phyloP scores from a whole-genome alignment of 37 sponge, comb jelly and placozoan species.

The Sycon ciliatum region DNA sequence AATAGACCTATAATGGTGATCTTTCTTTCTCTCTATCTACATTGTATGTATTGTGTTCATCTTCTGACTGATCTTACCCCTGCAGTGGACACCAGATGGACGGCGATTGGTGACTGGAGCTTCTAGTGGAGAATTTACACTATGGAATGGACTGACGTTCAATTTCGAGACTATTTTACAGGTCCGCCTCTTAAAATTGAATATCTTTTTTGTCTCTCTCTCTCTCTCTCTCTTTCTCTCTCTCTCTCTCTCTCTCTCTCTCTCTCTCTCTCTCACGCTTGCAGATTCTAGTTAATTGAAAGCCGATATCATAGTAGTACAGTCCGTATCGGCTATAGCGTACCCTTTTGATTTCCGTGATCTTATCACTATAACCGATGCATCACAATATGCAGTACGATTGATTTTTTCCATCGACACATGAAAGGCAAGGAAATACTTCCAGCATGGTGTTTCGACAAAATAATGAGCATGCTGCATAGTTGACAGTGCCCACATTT shows the following conservation, averaged over 20 bases:
- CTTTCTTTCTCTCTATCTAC: neutral
- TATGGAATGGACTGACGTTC: constrained; percentile 94
- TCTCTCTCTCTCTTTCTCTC: neutral
- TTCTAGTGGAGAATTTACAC: constrained; percentile 82
- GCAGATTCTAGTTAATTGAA: no score
- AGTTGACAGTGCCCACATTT: no score
- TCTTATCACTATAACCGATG: no score
- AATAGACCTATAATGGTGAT: neutral
- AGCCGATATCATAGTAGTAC: no score
- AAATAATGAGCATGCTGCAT: no score
- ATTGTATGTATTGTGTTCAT: neutral
- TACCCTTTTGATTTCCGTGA: no score
- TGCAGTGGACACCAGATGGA: constrained; percentile 94
- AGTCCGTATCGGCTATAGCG: no score
- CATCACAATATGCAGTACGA: no score
- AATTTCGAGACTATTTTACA: constrained; percentile 85
- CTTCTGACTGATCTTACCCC: neutral
- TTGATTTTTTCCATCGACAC: no score
- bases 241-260: neutral
- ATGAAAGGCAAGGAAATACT: no score
- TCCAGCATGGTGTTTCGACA: no score
- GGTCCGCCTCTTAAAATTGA: constrained; percentile 33
- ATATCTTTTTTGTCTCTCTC: neutral
- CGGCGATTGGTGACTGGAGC: constrained; percentile 86
- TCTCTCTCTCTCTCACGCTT: neutral